Evolutionary conservation across 2,888 invertebrate genomes (phyloP).

Genomic region (Alitta virens): DNA sequence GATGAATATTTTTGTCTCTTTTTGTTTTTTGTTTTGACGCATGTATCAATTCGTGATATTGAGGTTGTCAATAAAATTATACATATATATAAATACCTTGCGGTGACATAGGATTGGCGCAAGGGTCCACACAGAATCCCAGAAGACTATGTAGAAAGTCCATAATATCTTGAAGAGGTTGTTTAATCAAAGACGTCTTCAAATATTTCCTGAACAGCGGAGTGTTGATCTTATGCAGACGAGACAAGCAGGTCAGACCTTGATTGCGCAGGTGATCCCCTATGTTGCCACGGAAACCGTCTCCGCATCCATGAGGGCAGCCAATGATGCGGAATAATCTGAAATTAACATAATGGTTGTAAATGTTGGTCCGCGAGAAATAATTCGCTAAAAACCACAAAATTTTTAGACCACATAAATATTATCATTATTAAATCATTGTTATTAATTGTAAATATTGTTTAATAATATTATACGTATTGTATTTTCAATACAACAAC

Average conservation of each 20-base stretch:
- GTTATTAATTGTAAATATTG: too few relatives aligned
- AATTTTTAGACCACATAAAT: too few relatives aligned
- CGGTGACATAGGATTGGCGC: conserved; percentile 5
- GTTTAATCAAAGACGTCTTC: conserved; percentile 69
- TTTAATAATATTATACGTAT: too few relatives aligned
- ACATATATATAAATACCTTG: not conserved
- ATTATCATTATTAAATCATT: too few relatives aligned
- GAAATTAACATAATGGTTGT: too few relatives aligned
- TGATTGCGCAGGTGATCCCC: conserved; percentile 71
- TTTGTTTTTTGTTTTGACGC: too few relatives aligned
- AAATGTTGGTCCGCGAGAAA: too few relatives aligned
- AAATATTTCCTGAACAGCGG: conserved; percentile 68
- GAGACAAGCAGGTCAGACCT: conserved; percentile 74
- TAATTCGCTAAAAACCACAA: too few relatives aligned
- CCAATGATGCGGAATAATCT: conserved; percentile 86
- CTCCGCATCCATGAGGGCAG: conserved; percentile 92
- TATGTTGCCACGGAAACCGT: conserved; percentile 56
- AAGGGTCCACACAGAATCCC: conserved; percentile 91
- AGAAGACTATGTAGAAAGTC: conserved; percentile 94
- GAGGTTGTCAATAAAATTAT: too few relatives aligned
- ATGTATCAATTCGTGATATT: too few relatives aligned
- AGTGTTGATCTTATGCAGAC: conserved; percentile 70
- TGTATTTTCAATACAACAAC: too few relatives aligned
- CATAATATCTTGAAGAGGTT: conserved; percentile 77
- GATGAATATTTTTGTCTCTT: too few relatives aligned